Percentiles rank a stretch among this genome's conserved stretches.
Evolutionary conservation across 2,888 invertebrate genomes (phyloP).

Genomic region (Abscondita cerata): DNA sequence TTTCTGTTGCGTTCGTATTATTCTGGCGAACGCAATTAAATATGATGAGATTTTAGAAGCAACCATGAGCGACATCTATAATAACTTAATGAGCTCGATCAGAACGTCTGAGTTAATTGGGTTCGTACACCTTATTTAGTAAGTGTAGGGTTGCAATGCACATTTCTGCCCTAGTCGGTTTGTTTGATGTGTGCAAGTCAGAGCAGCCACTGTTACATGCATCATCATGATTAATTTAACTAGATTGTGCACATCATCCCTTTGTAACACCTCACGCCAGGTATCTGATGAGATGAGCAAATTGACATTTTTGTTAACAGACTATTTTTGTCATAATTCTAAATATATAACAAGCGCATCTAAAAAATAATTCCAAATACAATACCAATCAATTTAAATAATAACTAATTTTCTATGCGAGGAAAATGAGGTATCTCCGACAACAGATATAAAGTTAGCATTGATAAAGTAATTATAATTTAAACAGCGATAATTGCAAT

Average conservation of each 20-base stretch:
- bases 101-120: slow-evolving; percentile 44
- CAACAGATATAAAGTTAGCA: too few species aligned
- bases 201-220: slow-evolving; percentile 47
- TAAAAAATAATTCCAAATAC: too few species aligned
- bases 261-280: slow-evolving; percentile 26
- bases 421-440: too few species aligned
- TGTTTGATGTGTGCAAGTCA: slow-evolving; percentile 46
- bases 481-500: too few species aligned
- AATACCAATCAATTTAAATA: too few species aligned
- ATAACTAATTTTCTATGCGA: too few species aligned
- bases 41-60: slow-evolving; percentile 6
- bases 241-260: slow-evolving; percentile 44
- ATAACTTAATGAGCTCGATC: slow-evolving; percentile 40
- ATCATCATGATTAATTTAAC: slow-evolving; percentile 53
- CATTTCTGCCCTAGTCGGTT: slow-evolving; percentile 38
- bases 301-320: not conserved
- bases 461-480: too few species aligned
- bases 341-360: too few species aligned
- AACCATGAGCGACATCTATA: slow-evolving; percentile 36
- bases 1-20: not conserved
- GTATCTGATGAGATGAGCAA: slow-evolving; percentile 25
- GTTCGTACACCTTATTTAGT: slow-evolving; percentile 46
- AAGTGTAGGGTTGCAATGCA: slow-evolving; percentile 36
- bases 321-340: too few species aligned
- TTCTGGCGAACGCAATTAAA: slow-evolving; percentile 1